phyloP scores from a whole-genome alignment of 2,888 invertebrate species.

The Acanthosepion pharaonis region DNA sequence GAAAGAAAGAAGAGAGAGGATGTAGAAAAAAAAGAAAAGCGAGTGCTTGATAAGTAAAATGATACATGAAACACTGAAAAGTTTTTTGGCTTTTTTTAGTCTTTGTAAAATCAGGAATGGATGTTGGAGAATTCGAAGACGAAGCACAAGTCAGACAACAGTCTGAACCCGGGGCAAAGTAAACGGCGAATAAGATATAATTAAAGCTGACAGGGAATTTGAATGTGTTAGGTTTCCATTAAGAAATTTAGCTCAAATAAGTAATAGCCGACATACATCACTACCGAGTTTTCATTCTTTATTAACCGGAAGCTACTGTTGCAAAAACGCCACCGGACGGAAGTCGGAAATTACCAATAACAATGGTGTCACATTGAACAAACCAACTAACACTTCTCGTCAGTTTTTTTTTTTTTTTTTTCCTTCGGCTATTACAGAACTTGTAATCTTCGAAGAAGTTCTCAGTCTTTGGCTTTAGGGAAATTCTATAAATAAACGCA shows the following conservation, averaged over 20 bases:
- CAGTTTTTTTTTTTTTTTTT: background rate
- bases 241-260: background rate
- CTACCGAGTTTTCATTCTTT: background rate
- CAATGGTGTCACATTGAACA: background rate
- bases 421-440: background rate
- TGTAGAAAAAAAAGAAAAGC: no score
- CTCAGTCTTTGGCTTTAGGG: background rate
- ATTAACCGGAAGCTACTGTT: background rate
- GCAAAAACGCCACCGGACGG: constrained; percentile 15
- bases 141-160: no score
- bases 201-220: background rate
- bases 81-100: no score
- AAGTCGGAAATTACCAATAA: constrained; percentile 33
- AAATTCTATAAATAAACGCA: background rate
- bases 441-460: background rate
- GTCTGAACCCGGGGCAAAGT: background rate
- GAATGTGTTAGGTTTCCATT: background rate
- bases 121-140: no score
- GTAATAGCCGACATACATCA: background rate
- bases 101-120: no score
- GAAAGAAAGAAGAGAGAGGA: no score
- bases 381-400: background rate
- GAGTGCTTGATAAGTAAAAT: no score
- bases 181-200: background rate
- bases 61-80: no score